Percentiles rank a stretch among this genome's conserved stretches.
Conservation (phyloP, 53 echinoderm and acorn worm species). For the Temnopleurus reevesii region DNA sequence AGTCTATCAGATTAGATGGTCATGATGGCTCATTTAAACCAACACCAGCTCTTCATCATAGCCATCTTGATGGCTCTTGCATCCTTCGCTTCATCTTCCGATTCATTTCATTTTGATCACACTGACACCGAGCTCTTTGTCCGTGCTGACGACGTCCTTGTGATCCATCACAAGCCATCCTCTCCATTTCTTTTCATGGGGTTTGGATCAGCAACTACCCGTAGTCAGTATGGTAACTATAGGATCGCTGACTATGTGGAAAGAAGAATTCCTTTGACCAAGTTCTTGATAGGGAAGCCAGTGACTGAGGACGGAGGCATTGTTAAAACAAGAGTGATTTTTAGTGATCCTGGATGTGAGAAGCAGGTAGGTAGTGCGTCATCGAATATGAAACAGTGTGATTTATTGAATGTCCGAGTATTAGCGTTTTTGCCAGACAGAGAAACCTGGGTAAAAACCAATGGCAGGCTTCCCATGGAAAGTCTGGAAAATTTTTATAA, state of each 20-base stretch:
- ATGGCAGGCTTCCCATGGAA: too few species aligned
- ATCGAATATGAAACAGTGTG: not conserved
- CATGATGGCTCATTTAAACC: not conserved
- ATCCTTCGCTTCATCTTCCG: not conserved
- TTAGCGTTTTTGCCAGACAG: too few species aligned
- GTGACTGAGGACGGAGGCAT: not conserved
- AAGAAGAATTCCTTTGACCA: constrained; percentile 56
- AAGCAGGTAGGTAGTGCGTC: not conserved
- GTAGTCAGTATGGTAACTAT: constrained; percentile 69
- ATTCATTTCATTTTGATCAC: not conserved
- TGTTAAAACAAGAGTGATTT: constrained; percentile 28
- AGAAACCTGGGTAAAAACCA: too few species aligned
- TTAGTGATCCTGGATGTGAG: constrained; percentile 31
- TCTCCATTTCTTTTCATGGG: constrained; percentile 75
- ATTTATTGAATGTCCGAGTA: too few species aligned
- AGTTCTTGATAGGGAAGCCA: constrained; percentile 33
- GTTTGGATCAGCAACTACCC: constrained; percentile 34
- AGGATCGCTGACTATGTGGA: constrained; percentile 68
- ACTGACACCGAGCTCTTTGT: constrained; percentile 36
- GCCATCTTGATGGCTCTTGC: not conserved
- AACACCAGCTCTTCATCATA: not conserved
- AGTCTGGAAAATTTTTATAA: too few species aligned
- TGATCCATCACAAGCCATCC: constrained; percentile 60
- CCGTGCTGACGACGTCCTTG: not conserved
- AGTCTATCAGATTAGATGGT: not conserved